Evolutionary conservation across 1,140 invertebrate species (phyloP), one percentile per base, ranked within the genome.

Genomic region (Nomia melanderi): DNA sequence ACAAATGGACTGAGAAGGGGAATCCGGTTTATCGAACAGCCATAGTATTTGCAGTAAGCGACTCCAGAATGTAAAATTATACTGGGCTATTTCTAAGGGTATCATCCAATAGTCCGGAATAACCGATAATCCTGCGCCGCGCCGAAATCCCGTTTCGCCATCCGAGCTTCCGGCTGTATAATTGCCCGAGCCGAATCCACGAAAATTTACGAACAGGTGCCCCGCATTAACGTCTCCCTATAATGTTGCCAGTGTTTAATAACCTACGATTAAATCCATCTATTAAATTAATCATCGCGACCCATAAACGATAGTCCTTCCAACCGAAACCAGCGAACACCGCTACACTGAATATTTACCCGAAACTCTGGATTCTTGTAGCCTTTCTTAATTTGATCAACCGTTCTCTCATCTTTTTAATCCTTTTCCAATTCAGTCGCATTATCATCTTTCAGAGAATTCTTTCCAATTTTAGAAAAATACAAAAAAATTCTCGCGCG

Each of bases 171-270:
- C 59, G n/a, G 23, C 44, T 39, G 33, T 41, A 39, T 65, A 54
- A 73, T 73, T 73, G 44, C 31, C 14, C 17, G n/a, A n/a, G 14
- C 1, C 20, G 69, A 44, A 72, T 72, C 27, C 69, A 53, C 25
- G 71, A 54, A 36, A 73, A 73, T 73, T 73, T 73, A 73, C 60
- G 33, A 36, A 73, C 33, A 64, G 59, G 31, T 20, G 29, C 47
- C 53, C 23, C 4, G 41, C 47, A 12, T 65, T 64, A 59, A 59
- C 29, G 56, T 59, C 56, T 54, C 36, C 33, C 27, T 11, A 14
- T 17, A 25, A 50, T 54, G 12, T 54, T 60, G 23, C 25, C 47
- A 11, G 23, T 25, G 70, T 47, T 53, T 53, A 63, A 63, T 53
- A 72, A 53, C 59, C 36, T 8, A 17, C 33, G 5, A 53, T 64